Conservation (phyloP, 2,888 invertebrate genomes). For the Pollenia amentaria region DNA sequence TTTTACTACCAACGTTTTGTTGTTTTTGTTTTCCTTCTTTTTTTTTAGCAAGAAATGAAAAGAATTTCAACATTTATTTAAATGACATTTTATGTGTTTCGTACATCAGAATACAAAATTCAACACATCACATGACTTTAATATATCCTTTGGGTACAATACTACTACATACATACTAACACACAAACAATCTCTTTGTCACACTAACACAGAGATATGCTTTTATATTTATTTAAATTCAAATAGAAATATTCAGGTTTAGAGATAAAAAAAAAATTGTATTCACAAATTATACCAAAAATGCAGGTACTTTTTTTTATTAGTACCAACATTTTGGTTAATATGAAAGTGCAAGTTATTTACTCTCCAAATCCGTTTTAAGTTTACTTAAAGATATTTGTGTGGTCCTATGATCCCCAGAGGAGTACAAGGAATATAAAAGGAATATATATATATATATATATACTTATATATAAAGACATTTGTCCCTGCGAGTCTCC, state of each 20-base stretch:
- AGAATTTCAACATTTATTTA: slow-evolving; percentile 64
- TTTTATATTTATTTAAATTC: neutral
- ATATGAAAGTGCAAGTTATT: no score
- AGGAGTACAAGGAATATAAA: no score
- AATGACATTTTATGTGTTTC: slow-evolving; percentile 66
- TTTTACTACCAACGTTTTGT: slow-evolving; percentile 45
- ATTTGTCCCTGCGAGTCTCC: no score
- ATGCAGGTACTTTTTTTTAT: neutral
- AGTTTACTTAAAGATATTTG: no score
- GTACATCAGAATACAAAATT: slow-evolving; percentile 35
- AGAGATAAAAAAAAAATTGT: neutral
- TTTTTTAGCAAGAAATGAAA: slow-evolving; percentile 8
- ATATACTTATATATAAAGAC: no score
- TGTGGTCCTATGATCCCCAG: no score
- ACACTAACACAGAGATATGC: neutral
- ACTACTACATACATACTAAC: slow-evolving; percentile 4
- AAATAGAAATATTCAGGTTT: neutral
- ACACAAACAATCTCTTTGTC: neutral
- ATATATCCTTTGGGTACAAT: slow-evolving; percentile 71
- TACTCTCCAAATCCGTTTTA: no score
- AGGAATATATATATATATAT: no score
- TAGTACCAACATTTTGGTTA: neutral
- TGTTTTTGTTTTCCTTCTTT: neutral
- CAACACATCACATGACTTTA: slow-evolving; percentile 57
- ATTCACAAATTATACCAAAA: neutral